Evolutionary conservation across 2,888 invertebrate genomes (phyloP).

Genomic region (Rhodophaea formosa): DNA sequence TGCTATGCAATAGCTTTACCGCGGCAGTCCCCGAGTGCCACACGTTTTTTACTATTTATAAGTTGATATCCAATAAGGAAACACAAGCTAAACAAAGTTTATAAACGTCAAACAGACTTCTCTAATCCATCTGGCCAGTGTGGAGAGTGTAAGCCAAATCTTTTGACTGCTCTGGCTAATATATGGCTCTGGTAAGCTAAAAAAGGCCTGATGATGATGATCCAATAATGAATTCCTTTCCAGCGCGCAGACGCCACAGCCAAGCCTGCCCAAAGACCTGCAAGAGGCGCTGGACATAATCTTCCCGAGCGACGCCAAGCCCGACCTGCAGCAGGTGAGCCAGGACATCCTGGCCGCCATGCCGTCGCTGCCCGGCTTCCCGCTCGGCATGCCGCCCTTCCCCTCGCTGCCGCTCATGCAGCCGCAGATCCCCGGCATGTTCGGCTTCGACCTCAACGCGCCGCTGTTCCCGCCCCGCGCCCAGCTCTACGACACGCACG

Average conservation of each 20-base stretch:
- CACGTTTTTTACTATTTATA: no score
- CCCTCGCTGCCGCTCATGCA: slow-evolving; percentile 34
- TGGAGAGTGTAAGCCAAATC: no score
- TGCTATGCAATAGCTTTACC: no score
- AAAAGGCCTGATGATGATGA: no score
- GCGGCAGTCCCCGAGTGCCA: no score
- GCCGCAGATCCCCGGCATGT: slow-evolving; percentile 51
- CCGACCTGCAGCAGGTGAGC: slow-evolving; percentile 30
- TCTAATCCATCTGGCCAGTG: no score
- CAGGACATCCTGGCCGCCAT: slow-evolving; percentile 33
- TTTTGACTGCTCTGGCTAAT: no score
- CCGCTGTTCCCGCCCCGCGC: slow-evolving; percentile 51
- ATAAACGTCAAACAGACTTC: no score
- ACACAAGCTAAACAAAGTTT: no score
- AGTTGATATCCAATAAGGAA: no score
- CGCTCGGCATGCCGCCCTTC: slow-evolving; percentile 35
- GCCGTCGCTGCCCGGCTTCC: slow-evolving; percentile 35
- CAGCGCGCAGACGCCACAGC: slow-evolving; percentile 18
- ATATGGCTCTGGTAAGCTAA: no score
- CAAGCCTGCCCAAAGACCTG: slow-evolving; percentile 82
- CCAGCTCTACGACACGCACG: slow-evolving; percentile 67
- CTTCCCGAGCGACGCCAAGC: slow-evolving; percentile 75
- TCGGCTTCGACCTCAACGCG: slow-evolving; percentile 62
- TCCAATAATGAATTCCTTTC: slow-evolving; percentile 4
- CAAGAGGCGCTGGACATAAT: slow-evolving; percentile 85